These are phyloP conservation scores for cattle (Bos taurus) DNA, from an alignment of 2,113 vertebrate species.

Conservation along the genomic window DNA sequence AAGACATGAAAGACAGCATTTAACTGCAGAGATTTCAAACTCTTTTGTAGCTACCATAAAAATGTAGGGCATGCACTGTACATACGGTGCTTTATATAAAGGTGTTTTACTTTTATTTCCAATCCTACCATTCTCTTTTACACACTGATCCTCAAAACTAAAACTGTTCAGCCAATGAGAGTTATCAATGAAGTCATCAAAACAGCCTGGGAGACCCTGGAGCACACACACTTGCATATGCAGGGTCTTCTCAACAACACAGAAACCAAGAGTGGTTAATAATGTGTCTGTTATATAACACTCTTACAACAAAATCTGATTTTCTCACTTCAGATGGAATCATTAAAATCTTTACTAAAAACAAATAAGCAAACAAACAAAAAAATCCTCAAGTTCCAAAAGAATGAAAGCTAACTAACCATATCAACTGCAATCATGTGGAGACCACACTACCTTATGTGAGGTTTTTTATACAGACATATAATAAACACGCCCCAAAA, in stretches of 20 bases:
- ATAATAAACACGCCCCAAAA: not conserved
- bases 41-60: not conserved
- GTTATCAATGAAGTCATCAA: not conserved
- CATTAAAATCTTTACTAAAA: not conserved
- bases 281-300: not conserved
- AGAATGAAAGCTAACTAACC: not conserved
- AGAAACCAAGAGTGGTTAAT: not conserved
- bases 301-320: not conserved
- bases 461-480: not conserved
- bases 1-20: not conserved
- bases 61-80: not conserved
- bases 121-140: not conserved
- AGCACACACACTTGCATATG: not conserved
- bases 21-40: not conserved
- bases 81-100: not conserved
- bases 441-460: not conserved
- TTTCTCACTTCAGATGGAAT: not conserved
- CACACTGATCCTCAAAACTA: not conserved
- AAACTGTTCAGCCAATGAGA: not conserved
- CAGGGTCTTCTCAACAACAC: slow-evolving; percentile 7
- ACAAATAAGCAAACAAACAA: not conserved
- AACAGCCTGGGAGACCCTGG: not conserved
- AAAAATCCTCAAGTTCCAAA: not conserved
- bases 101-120: not conserved
- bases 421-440: not conserved